A percentile compares a stretch with the other conserved stretches of the same genome.
Conservation (phyloP, 2,113 vertebrate species). For the Phycodurus eques region DNA sequence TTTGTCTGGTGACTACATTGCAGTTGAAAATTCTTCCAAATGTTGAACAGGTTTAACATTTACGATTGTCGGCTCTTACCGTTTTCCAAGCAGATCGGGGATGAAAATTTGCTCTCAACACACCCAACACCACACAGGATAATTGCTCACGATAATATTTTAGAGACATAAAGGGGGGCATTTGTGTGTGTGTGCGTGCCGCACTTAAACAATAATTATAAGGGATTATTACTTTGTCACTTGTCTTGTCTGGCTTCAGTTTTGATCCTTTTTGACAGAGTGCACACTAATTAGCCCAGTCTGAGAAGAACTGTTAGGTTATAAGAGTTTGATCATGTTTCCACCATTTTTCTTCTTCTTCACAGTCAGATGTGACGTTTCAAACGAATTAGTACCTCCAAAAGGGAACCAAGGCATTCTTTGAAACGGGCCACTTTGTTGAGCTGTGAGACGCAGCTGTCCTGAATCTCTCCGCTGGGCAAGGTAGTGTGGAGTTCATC, state of each 20-base stretch:
- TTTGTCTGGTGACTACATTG: no score
- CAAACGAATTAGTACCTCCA: constrained; percentile 16
- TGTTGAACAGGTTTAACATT: no score
- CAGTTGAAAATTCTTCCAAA: no score
- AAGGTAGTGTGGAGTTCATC: constrained; percentile 11
- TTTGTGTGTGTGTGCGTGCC: not conserved
- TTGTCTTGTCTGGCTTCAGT: not conserved
- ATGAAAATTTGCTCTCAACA: no score
- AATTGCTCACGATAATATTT: no score
- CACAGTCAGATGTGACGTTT: constrained; percentile 10
- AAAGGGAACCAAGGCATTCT: constrained; percentile 22
- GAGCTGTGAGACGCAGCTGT: constrained; percentile 12
- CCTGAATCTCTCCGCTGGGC: constrained; percentile 19
- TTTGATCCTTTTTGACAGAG: constrained; percentile 6
- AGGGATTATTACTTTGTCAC: not conserved
- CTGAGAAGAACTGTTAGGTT: constrained; percentile 13
- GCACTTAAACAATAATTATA: not conserved
- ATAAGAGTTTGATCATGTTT: constrained; percentile 24
- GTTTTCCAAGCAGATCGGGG: no score
- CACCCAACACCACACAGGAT: no score
- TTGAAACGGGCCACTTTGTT: constrained; percentile 28
- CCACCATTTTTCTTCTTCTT: constrained; percentile 15
- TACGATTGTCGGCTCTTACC: no score
- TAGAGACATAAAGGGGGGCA: no score
- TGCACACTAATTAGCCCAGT: constrained; percentile 27